Percentiles rank a stretch among this genome's conserved stretches.
Evolutionary conservation across 2,797 vertebrate genomes (phyloP).

Genomic region (Falco biarmicus): DNA sequence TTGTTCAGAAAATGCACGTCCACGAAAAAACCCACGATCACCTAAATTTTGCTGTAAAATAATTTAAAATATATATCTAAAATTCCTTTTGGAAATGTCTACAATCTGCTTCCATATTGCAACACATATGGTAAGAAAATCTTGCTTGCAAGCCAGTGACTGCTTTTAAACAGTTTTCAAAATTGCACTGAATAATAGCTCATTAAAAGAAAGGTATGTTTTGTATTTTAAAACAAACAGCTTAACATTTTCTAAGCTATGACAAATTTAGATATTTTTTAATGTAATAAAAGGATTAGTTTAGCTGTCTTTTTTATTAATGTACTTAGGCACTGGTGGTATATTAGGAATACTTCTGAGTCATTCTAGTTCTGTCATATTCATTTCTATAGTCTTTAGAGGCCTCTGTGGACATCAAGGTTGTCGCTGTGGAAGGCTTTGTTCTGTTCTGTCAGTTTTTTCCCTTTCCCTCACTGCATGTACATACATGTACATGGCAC

Average conservation of each 20-base stretch:
- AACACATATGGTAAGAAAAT: conserved; percentile 45
- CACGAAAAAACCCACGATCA: not conserved
- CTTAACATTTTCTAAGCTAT: conserved; percentile 19
- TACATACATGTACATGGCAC: not conserved
- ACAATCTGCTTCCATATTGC: conserved; percentile 22
- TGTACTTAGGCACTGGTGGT: not conserved
- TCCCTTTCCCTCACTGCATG: not conserved
- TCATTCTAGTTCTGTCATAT: not conserved
- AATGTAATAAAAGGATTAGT: not conserved
- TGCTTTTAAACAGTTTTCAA: conserved; percentile 48
- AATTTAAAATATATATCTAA: not conserved
- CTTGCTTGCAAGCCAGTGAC: conserved; percentile 29
- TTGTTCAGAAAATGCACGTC: not conserved
- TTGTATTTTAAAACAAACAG: conserved; percentile 12
- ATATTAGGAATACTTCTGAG: conserved; percentile 1
- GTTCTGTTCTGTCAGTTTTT: not conserved
- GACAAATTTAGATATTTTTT: conserved; percentile 16
- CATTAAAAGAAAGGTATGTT: not conserved
- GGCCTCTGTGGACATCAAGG: not conserved
- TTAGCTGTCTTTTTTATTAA: not conserved
- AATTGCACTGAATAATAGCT: conserved; percentile 1
- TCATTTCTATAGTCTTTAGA: not conserved
- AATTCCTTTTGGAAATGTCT: conserved; percentile 28
- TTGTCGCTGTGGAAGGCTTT: not conserved
- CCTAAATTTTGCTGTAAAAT: not conserved